Evolutionary conservation across 2,888 invertebrate species (phyloP), one percentile per base, ranked within the genome.

Genomic region (Tetramorium bicarinatum): DNA sequence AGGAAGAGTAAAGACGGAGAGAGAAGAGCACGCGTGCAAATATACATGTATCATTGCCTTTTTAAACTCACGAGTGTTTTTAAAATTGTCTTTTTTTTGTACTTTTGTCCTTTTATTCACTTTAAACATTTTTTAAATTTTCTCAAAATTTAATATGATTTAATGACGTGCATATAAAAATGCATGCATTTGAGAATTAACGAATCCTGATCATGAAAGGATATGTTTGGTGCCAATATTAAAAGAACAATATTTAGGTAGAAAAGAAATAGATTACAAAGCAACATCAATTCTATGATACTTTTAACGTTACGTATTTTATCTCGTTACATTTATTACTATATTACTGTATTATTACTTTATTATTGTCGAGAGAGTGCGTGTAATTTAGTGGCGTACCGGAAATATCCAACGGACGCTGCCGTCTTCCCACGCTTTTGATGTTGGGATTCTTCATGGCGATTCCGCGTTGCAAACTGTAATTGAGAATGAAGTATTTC

Each of bases 401-500:
- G 15, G 7, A 62, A 76, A 64, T 38, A 52, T 76, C 15, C 41
- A 52, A 76, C 18, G 25, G 15, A 21, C 18, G 21, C 59, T 38
- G 54, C 9, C 3, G 25, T 76, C 25, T 76, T 38, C 11, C 21
- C 38, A 34, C 62, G 38, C 34, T 18, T 38, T 9, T 76, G 52
- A 76, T 25, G 25, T 54, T 38, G 52, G 38, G 13, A 18, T 44
- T 44, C 25, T 34, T n/a, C n/a, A 8, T 29, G 34, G 15, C n/a
- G 47, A 41, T 56, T 62, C 21, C 34, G 44, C 18, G 49, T 21
- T 34, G 29, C 21, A 34, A 13, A 41, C 52, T 41, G 52, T 25
- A 25, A 67, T 59, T 34, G 44, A 79, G 18, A 71, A 47, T 59
- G 44, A 79, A 79, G 13, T 79, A 79, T 79, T 71, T 79, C 71